These are phyloP conservation scores for Ceratothoa steindachneri DNA, from an alignment of 2,888 invertebrate genomes.

Conservation along the genomic window DNA sequence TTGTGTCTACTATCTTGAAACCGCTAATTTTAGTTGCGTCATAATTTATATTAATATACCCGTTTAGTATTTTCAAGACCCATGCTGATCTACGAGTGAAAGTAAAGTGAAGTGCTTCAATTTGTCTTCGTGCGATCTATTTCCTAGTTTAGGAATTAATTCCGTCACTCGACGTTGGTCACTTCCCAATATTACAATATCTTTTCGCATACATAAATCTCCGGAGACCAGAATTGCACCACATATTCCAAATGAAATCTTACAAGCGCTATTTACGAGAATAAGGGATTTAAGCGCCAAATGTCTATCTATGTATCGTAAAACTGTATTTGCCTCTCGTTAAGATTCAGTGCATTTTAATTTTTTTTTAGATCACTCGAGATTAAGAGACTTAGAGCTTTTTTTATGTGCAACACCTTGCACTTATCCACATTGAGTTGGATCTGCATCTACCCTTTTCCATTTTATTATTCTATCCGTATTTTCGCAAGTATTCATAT, in stretches of 20 bases:
- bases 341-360: no score
- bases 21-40: no score
- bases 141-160: neutral
- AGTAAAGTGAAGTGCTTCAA: no score
- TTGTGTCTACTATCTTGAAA: no score
- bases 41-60: no score
- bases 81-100: no score
- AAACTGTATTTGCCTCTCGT: neutral
- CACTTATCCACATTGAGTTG: neutral
- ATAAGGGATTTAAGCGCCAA: neutral
- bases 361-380: no score
- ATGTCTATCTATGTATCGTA: neutral
- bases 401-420: neutral
- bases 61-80: no score
- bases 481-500: no score
- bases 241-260: neutral
- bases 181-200: neutral
- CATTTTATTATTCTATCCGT: neutral
- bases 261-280: neutral
- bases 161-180: neutral
- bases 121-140: neutral
- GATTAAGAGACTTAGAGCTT: no score
- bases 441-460: neutral
- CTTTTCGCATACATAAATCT: neutral
- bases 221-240: neutral